Base-by-base conservation (phyloP, 1,140 invertebrate species). In the Drosophila teissieri region DNA sequence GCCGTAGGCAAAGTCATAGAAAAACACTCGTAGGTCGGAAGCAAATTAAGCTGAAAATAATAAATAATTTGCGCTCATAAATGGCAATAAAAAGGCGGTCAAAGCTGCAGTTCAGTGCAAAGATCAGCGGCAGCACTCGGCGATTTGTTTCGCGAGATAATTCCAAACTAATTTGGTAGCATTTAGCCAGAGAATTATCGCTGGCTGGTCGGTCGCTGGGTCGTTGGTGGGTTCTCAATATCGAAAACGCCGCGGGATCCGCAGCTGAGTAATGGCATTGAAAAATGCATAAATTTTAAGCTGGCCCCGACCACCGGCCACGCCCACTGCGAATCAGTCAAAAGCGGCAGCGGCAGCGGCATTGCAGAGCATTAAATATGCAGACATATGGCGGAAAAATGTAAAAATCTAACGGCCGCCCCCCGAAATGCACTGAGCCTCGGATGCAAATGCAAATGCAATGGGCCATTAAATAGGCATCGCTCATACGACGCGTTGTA, bases 61-160 rank as follows among this genome's bases (percentile, higher is more conserved):
- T 89, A 89, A 89, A 89, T 89, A 89, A 88, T 88, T 89, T 89
- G 62, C 19, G 65, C 73, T 84, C 84, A 89, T 89, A 84, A 89
- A 84, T 84, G 72, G 80, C 80, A 73, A 84, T 84, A 89, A 89
- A 89, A 84, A 82, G 58, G 64, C 75, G 83, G 78, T 78, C 65
- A 82, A 68, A 60, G 73, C 61, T 62, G 51, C 68, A 49, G 57
- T 60, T 46, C 31, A 51, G 34, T 51, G 24, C 24, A 51, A 17
- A 56, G 42, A 58, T 24, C 31, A 22, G 15, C 51, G 2, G 51
- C n/a, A 40, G 54, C 34, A 17, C 45, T 42, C 40, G 42, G 61
- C 76, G 83, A 86, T 86, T 82, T 86, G 72, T 82, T 86, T 88
- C 60, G 62, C 48, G 44, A 84, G 77, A 89, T 89, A 84, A 89